phyloP scores from a whole-genome alignment of 2,888 invertebrate species.

The Eupithecia insigniata region DNA sequence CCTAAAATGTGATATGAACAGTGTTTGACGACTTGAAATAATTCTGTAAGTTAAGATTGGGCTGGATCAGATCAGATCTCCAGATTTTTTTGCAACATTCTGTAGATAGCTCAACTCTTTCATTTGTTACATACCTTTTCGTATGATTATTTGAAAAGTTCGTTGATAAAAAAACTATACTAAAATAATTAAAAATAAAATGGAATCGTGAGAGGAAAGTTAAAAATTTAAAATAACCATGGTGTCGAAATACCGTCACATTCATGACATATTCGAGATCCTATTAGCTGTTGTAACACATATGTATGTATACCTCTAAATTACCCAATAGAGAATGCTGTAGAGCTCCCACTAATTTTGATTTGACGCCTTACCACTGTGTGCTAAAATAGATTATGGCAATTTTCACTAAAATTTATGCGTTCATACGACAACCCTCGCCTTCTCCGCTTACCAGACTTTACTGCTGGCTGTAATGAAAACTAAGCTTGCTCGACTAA shows the following conservation, averaged over 20 bases:
- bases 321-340: background rate
- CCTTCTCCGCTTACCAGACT: constrained; percentile 17
- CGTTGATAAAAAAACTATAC: no score
- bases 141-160: no score
- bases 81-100: no score
- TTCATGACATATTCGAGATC: background rate
- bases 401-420: constrained; percentile 26
- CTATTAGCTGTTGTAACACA: background rate
- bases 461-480: constrained; percentile 23
- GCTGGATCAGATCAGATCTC: no score
- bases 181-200: no score
- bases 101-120: no score
- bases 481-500: constrained; percentile 14
- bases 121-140: no score
- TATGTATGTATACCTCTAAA: background rate
- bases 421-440: constrained; percentile 15
- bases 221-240: background rate
- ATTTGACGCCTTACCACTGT: background rate
- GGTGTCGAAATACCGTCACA: background rate
- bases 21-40: no score
- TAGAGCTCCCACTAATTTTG: background rate
- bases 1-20: no score
- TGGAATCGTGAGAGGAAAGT: background rate
- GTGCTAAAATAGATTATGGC: constrained; percentile 23
- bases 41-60: no score